phyloP scores from a whole-genome alignment of 2,113 vertebrate species.

The Dermatemys mawii region DNA sequence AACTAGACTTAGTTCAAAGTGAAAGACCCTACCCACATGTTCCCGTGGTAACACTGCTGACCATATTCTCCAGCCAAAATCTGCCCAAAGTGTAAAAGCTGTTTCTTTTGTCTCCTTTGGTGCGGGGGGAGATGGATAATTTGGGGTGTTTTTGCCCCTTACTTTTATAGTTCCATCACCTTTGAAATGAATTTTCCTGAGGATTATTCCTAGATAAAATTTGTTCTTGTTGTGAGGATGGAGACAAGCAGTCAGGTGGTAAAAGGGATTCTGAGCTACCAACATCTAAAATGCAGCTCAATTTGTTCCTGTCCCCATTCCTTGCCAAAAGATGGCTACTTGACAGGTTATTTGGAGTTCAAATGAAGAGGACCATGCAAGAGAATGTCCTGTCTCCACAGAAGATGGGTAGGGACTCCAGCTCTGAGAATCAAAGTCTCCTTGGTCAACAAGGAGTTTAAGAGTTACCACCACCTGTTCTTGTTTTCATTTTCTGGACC shows the following conservation, averaged over 20 bases:
- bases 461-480: too few relatives aligned
- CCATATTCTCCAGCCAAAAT: not conserved
- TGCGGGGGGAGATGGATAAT: not conserved
- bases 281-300: not conserved
- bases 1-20: not conserved
- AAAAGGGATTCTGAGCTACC: not conserved
- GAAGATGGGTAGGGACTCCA: too few relatives aligned
- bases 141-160: not conserved
- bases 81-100: not conserved
- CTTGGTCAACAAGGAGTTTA: too few relatives aligned
- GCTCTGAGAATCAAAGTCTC: too few relatives aligned
- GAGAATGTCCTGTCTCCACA: too few relatives aligned
- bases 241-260: not conserved
- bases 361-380: too few relatives aligned
- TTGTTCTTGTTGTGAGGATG: not conserved
- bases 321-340: not conserved
- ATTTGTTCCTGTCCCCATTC: not conserved
- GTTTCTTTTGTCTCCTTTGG: not conserved
- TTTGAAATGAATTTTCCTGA: not conserved
- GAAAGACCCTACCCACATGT: not conserved
- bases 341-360: not conserved
- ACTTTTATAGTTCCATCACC: not conserved
- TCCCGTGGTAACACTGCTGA: not conserved
- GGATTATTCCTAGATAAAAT: not conserved
- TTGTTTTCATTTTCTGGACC: too few relatives aligned